Evolutionary conservation across 1,140 invertebrate species (phyloP).

Genomic region (Araneus ventricosus): DNA sequence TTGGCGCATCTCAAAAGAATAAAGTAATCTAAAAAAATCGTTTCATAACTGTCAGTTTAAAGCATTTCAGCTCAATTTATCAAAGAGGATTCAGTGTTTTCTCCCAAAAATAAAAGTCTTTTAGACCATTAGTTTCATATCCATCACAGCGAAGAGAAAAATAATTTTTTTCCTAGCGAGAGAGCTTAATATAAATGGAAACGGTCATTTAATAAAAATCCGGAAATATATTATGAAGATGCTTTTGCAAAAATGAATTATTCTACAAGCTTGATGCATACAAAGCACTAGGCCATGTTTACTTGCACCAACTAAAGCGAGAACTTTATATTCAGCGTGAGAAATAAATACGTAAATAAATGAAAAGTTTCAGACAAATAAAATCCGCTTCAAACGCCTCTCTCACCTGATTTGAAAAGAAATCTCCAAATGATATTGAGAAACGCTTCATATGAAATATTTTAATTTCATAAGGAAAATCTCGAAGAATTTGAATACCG

Average conservation of each 20-base stretch:
- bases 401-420: background rate
- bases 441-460: constrained; percentile 12
- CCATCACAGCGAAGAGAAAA: background rate
- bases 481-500: background rate
- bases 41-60: background rate
- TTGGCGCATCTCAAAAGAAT: background rate
- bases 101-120: background rate
- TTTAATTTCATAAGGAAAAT: constrained; percentile 54
- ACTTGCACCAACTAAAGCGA: background rate
- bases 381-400: background rate
- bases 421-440: background rate
- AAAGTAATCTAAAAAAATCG: background rate
- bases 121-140: constrained; percentile 3
- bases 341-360: background rate
- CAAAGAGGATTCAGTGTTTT: background rate
- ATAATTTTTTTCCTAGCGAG: background rate
- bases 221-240: background rate
- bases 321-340: background rate
- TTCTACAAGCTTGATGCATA: background rate
- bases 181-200: background rate
- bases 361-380: background rate
- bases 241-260: background rate
- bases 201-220: constrained; percentile 34
- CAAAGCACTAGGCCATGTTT: background rate
- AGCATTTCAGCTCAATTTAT: background rate